Base-by-base conservation (phyloP, 1,140 invertebrate species). In the Phortica variegata region DNA sequence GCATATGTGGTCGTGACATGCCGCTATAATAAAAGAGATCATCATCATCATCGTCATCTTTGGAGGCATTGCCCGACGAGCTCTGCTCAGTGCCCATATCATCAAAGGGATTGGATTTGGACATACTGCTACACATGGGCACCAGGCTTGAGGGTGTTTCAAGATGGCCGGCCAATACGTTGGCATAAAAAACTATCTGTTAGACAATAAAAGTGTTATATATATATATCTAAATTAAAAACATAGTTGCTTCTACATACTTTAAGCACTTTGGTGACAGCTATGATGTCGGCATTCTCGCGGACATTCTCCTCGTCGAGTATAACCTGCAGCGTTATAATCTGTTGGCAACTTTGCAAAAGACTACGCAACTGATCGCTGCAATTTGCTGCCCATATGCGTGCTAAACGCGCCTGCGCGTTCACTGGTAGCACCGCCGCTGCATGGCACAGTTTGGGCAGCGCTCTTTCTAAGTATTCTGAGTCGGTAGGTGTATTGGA, bases 151-250 rank as follows among this genome's bases (percentile, higher is more conserved):
- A 63, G 1, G 60, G 80, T 5, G 83, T 78, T 63, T 95, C 91
- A 61, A 89, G 77, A 33, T 63, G 58, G 20, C 93, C 93, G 1
- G 90, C 91, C 50, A 93, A 65, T 59, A 95, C 86, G 75, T 87
- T 93, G 17, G 92, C 92, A 78, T 93, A 95, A 73, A 91, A 96
- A 1, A 95, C 76, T 74, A 95, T 87, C 83, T 90, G 79, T 69
- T 82, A 77, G 45, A 18, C 44, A 32, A 37, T 13, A 40, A n/a
- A 42, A 26, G 16, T 32, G 29, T 31, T 31, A 7, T 31, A 31
- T 12, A 31, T 26, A 26, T 10, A 26, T 26, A 26, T 26, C 23
- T 6, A 26, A 26, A 26, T 6, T 26, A 26, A 26, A 26, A 26
- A 10, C 23, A 26, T 26, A 26, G 23, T n/a, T n/a, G 12, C 26